Percentiles rank a stretch among this genome's conserved stretches.
These are phyloP conservation scores for Miltochrista miniata DNA, from an alignment of 2,888 invertebrate genomes.

Conservation along the genomic window DNA sequence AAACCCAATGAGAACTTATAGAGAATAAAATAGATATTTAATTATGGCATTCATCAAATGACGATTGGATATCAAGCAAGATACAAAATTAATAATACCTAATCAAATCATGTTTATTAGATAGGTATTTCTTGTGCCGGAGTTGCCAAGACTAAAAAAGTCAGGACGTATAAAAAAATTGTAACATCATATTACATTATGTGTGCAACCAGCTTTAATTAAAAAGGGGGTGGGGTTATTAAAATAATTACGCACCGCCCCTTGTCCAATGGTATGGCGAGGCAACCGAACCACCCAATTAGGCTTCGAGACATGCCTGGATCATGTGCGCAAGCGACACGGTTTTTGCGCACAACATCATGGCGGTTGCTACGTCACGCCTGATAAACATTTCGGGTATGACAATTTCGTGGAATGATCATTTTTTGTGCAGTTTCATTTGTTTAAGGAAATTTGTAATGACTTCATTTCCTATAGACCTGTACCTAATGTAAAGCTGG, in stretches of 20 bases:
- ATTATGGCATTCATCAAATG: too few relatives aligned
- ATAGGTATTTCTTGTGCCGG: too few relatives aligned
- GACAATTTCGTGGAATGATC: background rate
- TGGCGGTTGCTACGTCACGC: slow-evolving; percentile 51
- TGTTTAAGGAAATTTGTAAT: too few relatives aligned
- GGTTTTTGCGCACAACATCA: slow-evolving; percentile 62
- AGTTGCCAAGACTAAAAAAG: slow-evolving; percentile 2
- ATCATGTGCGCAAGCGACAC: slow-evolving; percentile 51
- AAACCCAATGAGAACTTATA: too few relatives aligned
- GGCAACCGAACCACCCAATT: slow-evolving; percentile 68
- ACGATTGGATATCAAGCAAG: too few relatives aligned
- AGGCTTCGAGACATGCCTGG: slow-evolving; percentile 56
- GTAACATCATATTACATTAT: slow-evolving; percentile 16
- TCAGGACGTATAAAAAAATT: slow-evolving; percentile 19
- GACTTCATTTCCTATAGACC: too few relatives aligned
- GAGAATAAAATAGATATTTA: too few relatives aligned
- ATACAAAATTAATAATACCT: too few relatives aligned
- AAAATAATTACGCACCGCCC: slow-evolving; percentile 77
- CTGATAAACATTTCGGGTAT: slow-evolving; percentile 15
- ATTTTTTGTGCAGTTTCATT: too few relatives aligned
- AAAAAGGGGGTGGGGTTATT: slow-evolving; percentile 77
- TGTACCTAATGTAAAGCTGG: too few relatives aligned
- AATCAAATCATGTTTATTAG: too few relatives aligned
- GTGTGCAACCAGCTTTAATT: slow-evolving; percentile 60
- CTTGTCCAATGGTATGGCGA: slow-evolving; percentile 66